Percentiles rank a stretch among this genome's conserved stretches.
These are phyloP conservation scores for Drosophila eohydei DNA, from an alignment of 2,888 invertebrate genomes.

Conservation along the genomic window DNA sequence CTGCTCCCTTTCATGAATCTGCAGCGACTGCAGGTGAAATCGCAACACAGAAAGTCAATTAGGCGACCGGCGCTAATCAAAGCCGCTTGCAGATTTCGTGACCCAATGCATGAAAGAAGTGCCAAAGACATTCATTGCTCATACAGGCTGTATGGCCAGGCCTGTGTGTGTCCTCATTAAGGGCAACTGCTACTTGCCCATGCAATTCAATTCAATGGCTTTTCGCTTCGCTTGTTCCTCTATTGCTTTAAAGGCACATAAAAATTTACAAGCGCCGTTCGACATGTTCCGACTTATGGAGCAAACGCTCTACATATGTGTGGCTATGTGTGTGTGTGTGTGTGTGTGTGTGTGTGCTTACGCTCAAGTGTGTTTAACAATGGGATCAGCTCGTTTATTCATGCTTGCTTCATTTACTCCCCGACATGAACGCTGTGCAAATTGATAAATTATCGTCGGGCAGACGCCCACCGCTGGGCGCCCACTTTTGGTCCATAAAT, in stretches of 20 bases:
- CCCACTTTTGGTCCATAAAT: slow-evolving; percentile 46
- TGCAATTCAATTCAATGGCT: slow-evolving; percentile 63
- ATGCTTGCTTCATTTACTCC: slow-evolving; percentile 67
- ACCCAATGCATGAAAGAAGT: slow-evolving; percentile 22
- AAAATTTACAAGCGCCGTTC: slow-evolving; percentile 58
- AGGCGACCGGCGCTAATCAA: slow-evolving; percentile 70
- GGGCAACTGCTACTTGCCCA: slow-evolving; percentile 28
- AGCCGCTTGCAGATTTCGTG: slow-evolving; percentile 44
- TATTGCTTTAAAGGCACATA: slow-evolving; percentile 69
- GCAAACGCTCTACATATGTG: slow-evolving; percentile 1
- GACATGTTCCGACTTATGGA: slow-evolving; percentile 29
- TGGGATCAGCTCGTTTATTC: slow-evolving; percentile 68
- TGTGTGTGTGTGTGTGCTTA: slow-evolving; percentile 30
- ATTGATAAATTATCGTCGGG: slow-evolving; percentile 77
- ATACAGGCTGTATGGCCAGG: no score
- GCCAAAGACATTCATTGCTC: no score
- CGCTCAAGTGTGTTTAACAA: slow-evolving; percentile 73
- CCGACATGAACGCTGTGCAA: slow-evolving; percentile 50
- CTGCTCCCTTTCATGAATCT: slow-evolving; percentile 8
- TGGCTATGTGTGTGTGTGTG: slow-evolving; percentile 3
- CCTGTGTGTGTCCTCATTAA: slow-evolving; percentile 32
- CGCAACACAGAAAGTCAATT: slow-evolving; percentile 79
- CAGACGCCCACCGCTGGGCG: slow-evolving; percentile 18
- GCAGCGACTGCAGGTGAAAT: slow-evolving; percentile 60
- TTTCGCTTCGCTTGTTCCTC: slow-evolving; percentile 27